These are phyloP conservation scores for Diphyllodes magnificus DNA, from an alignment of 2,113 vertebrate species.

Conservation along the genomic window DNA sequence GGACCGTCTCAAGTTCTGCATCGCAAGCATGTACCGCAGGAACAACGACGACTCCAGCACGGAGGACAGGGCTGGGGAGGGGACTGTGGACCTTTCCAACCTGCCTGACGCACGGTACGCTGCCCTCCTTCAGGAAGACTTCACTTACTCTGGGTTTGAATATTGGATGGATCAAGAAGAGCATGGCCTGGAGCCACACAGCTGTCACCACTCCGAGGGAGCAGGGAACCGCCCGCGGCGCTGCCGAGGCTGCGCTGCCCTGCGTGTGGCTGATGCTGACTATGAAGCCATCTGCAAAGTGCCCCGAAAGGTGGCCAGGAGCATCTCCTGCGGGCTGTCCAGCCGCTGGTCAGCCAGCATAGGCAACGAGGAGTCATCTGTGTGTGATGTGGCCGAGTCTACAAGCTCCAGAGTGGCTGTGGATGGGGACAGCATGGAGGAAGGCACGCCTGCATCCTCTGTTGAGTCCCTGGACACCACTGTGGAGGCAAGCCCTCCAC, in stretches of 20 bases:
- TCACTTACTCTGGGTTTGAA: constrained; percentile 85
- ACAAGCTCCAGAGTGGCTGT: constrained; percentile 47
- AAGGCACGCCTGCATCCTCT: constrained; percentile 75
- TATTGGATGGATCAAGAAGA: constrained; percentile 87
- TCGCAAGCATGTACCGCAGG: constrained; percentile 82
- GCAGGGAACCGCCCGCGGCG: constrained; percentile 70
- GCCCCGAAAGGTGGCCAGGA: constrained; percentile 81
- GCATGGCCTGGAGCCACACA: constrained; percentile 70
- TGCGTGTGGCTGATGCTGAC: constrained; percentile 88
- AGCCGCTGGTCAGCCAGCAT: constrained; percentile 75
- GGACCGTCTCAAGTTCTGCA: constrained; percentile 86
- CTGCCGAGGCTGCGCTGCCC: constrained; percentile 80
- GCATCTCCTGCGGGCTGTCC: constrained; percentile 79
- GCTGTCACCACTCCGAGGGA: constrained; percentile 70
- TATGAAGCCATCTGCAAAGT: constrained; percentile 92
- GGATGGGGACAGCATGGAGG: constrained; percentile 80
- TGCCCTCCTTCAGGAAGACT: constrained; percentile 87
- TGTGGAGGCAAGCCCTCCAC: constrained; percentile 51
- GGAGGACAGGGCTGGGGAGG: constrained; percentile 44
- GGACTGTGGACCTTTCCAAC: constrained; percentile 73
- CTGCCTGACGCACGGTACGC: constrained; percentile 78
- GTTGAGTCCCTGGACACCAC: constrained; percentile 82
- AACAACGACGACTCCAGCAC: constrained; percentile 71
- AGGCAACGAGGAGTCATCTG: constrained; percentile 57
- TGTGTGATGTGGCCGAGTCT: constrained; percentile 68